Base-by-base conservation (phyloP, 2,888 invertebrate genomes). In the Onchidella celtica region DNA sequence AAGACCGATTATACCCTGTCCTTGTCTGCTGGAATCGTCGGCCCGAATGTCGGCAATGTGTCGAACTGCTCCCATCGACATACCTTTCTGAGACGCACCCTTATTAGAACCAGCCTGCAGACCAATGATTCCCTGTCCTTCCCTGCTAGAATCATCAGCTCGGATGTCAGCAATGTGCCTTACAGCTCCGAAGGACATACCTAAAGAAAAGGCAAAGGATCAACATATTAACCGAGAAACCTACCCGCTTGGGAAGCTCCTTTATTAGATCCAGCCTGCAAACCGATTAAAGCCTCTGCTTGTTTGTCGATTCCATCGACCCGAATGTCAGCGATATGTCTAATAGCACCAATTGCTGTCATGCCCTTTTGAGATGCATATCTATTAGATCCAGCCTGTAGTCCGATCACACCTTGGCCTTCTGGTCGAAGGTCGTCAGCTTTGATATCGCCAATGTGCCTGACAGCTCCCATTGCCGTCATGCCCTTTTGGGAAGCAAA, bases 191-290 rank as follows among this genome's bases (percentile, higher is more conserved):
- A 93, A 90, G 24, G 89, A 82, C 92, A 92, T 93, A 2, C 93
- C 92, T 66, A 34, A 21, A 59, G n/a, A 34, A 59, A 21, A 55
- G 47, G 24, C 1, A 3, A 70, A 70, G 9, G 24, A 29, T 36
- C n/a, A 0, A 40, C 1, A 47, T 47, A 11, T 47, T 47, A 77
- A 0, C 90, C 89, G 9, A 89, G 83, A n/a, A 86, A 85, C 92
- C 92, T 92, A n/a, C 92, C 93, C n/a, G 88, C 81, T 85, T 93
- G 93, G 57, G 89, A 89, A 32, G 93, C 93, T 57, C 87, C 89
- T 84, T 92, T 91, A 86, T 92, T 93, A 68, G 90, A 90, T 32
- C 93, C 93, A n/a, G 91, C 90, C 85, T 93, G 92, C 17, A 91
- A 86, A 21, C 65, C n/a, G n/a, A n/a, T n/a, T n/a, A 70, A 34